Evolutionary conservation across 2,888 invertebrate species (phyloP).

Genomic region (Drosophila prolongata): DNA sequence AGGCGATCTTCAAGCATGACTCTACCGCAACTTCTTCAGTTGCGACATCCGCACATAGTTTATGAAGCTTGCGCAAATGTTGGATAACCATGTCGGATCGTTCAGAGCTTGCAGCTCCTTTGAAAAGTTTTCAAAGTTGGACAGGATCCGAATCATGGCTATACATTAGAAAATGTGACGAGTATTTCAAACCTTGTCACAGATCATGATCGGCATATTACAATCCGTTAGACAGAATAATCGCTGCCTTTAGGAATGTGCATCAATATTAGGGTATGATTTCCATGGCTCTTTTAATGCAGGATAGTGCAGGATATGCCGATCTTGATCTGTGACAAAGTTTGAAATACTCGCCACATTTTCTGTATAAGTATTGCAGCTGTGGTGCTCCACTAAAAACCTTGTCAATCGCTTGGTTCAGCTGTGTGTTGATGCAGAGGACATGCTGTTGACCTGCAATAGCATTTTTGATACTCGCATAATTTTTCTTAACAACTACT

Average conservation of each 20-base stretch:
- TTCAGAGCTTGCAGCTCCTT: neutral
- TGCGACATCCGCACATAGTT: neutral
- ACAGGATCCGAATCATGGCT: neutral
- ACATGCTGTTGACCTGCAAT: neutral
- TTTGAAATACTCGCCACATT: neutral
- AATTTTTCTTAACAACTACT: neutral
- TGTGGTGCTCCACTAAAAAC: neutral
- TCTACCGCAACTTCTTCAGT: neutral
- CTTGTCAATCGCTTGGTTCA: neutral
- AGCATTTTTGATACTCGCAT: neutral
- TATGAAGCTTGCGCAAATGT: neutral
- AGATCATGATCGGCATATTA: no score
- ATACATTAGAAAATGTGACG: neutral
- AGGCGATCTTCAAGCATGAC: neutral
- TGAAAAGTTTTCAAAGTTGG: neutral
- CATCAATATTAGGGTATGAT: no score
- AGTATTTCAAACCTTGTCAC: no score
- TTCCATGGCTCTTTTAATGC: no score
- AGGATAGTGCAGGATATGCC: no score
- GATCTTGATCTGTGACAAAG: no score
- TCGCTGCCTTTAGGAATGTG: no score
- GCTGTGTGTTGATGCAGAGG: neutral
- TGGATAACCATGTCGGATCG: constrained; percentile 1
- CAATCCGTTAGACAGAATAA: no score
- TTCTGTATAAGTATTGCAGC: neutral